Conservation (phyloP, 2,888 invertebrate genomes). For the Cheilosia impressa region DNA sequence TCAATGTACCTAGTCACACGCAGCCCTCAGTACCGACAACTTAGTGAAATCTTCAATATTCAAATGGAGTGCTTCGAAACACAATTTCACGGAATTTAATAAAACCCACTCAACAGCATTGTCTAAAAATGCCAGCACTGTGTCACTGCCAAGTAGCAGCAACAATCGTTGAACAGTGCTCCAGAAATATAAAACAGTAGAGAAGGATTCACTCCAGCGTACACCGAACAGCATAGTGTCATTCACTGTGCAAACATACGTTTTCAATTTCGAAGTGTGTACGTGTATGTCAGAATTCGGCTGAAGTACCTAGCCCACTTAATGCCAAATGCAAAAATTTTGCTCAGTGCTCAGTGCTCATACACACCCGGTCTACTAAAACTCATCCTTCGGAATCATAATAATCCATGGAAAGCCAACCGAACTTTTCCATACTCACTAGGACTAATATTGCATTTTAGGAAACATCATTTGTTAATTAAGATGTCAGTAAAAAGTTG, state of each 20-base stretch:
- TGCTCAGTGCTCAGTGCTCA: not conserved
- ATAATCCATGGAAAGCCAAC: slow-evolving; percentile 17
- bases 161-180: slow-evolving; percentile 47
- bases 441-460: slow-evolving; percentile 38
- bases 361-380: slow-evolving; percentile 1
- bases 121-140: slow-evolving; percentile 44
- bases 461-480: slow-evolving; percentile 63
- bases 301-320: slow-evolving; percentile 21
- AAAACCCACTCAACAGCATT: slow-evolving; percentile 54
- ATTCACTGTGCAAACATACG: slow-evolving; percentile 16
- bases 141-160: slow-evolving; percentile 39
- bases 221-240: slow-evolving; percentile 38
- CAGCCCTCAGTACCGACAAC: slow-evolving; percentile 12
- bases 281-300: slow-evolving; percentile 52
- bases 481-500: slow-evolving; percentile 61
- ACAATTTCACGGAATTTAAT: slow-evolving; percentile 55
- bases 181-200: slow-evolving; percentile 45
- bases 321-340: slow-evolving; percentile 54
- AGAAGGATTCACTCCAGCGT: slow-evolving; percentile 44
- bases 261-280: slow-evolving; percentile 48
- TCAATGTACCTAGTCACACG: slow-evolving; percentile 8
- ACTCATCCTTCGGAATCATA: not conserved
- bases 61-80: slow-evolving; percentile 36
- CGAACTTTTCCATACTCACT: not conserved
- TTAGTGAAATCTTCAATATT: slow-evolving; percentile 41